Conservation (phyloP, 2,888 invertebrate species). For the Acrobasis suavella region DNA sequence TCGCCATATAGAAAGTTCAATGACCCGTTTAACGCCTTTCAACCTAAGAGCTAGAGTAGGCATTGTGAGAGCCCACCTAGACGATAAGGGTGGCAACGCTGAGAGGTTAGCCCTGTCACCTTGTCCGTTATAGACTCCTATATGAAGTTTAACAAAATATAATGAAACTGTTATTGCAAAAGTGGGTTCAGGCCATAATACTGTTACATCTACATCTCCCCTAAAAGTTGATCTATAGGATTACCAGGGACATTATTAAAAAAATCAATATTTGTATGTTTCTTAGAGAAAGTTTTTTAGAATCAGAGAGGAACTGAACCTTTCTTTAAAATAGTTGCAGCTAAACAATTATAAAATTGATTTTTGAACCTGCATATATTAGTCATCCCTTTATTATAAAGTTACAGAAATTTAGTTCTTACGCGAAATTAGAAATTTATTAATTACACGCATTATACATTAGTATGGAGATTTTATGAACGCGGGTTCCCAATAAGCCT, state of each 20-base stretch:
- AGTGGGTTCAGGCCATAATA: no score
- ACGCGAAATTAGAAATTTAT: conserved; percentile 9
- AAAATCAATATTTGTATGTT: no score
- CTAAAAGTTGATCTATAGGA: no score
- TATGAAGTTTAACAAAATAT: conserved; percentile 9
- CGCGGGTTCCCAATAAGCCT: background rate
- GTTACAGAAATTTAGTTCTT: conserved; percentile 17
- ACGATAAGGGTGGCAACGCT: conserved; percentile 44
- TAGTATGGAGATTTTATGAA: background rate
- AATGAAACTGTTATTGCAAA: no score
- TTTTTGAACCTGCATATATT: conserved; percentile 8
- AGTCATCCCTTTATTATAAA: background rate
- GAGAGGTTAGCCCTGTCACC: conserved; percentile 49
- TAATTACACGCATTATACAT: background rate
- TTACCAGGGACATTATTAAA: no score
- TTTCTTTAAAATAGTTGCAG: no score
- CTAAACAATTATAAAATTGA: background rate
- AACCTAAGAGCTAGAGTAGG: conserved; percentile 47
- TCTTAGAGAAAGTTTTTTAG: no score
- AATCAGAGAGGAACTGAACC: no score
- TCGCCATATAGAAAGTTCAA: conserved; percentile 37
- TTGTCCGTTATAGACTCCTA: conserved; percentile 44
- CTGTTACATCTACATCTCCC: no score
- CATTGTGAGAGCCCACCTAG: conserved; percentile 56
- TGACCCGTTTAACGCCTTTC: conserved; percentile 45